Evolutionary conservation across 2,888 invertebrate genomes (phyloP).

Genomic region (Stomorhina lunata): DNA sequence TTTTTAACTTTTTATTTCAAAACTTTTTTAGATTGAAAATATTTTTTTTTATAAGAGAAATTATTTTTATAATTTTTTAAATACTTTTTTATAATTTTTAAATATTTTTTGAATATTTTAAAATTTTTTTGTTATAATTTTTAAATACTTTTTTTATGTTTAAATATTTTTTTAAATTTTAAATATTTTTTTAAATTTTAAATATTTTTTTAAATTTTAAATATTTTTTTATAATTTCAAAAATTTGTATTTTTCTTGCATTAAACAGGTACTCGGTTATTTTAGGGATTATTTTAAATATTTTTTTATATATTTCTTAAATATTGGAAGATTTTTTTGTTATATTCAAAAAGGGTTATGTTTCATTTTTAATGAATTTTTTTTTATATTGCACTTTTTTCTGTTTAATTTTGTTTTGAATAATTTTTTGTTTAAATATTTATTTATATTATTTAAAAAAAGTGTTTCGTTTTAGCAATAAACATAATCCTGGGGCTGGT

Average conservation of each 20-base stretch:
- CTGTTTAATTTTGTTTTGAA: slow-evolving; percentile 36
- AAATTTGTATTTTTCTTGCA: slow-evolving; percentile 56
- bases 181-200: slow-evolving; percentile 26
- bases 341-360: background rate
- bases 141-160: slow-evolving; percentile 16
- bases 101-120: slow-evolving; percentile 46
- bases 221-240: slow-evolving; percentile 42
- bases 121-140: background rate
- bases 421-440: slow-evolving; percentile 38
- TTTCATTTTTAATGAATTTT: slow-evolving; percentile 50
- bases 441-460: slow-evolving; percentile 50
- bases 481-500: slow-evolving; percentile 80
- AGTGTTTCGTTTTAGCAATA: slow-evolving; percentile 70
- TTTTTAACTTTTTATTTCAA: slow-evolving; percentile 30
- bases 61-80: too few species aligned
- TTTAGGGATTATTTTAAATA: slow-evolving; percentile 46
- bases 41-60: too few species aligned
- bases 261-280: slow-evolving; percentile 73
- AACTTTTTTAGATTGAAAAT: slow-evolving; percentile 29
- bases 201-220: slow-evolving; percentile 32
- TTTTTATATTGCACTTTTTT: slow-evolving; percentile 53
- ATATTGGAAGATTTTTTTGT: slow-evolving; percentile 64
- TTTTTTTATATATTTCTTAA: slow-evolving; percentile 46
- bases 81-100: too few species aligned
- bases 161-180: slow-evolving; percentile 33